Evolutionary conservation across 2,113 vertebrate genomes (phyloP), one percentile per base, ranked within the genome.

Genomic region (Girardinichthys multiradiatus): DNA sequence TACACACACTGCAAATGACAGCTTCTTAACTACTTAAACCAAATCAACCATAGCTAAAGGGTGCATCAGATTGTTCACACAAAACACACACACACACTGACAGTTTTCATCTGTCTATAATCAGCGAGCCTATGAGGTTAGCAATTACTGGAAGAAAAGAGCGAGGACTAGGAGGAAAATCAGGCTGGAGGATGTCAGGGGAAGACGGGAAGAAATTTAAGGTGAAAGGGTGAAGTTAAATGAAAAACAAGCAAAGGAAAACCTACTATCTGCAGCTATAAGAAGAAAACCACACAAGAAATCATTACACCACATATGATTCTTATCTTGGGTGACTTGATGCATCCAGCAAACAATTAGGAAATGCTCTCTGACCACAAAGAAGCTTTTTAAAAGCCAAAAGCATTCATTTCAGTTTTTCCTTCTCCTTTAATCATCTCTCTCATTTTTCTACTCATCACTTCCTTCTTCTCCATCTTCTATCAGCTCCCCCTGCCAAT

Each of bases 131-230:
- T 78, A 66, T 69, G 77, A 87, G 84, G 83, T 81, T 72, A 76
- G 82, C 77, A 54, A 85, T 91, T 89, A 86, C 86, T 75, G 90
- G 87, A 87, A 91, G 81, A 75, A 65, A 27, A 64, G 73, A 30
- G 26, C 17, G 72, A 29, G 33, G 82, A 73, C 59, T 68, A 76
- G 19, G 39, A 69, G 61, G 72, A 70, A 68, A 45, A 37, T 30
- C 45, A 74, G 4, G 58, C 64, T 37, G 68, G 57, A 51, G 30
- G 45, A 68, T 68, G 45, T 64, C 30, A 35, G 72, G 57, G 57
- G 71, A 39, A 64, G 65, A 51, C 71, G 51, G 68, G 24, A 45
- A 35, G 59, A 68, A 68, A 65, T 54, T 37, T 33, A 29, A 39
- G n/a, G 7, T 35, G 11, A 60, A 74, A 64, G 19, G 29, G 17